phyloP scores from a whole-genome alignment of 2,797 vertebrate genomes.

The Thripadectes ignobilis region DNA sequence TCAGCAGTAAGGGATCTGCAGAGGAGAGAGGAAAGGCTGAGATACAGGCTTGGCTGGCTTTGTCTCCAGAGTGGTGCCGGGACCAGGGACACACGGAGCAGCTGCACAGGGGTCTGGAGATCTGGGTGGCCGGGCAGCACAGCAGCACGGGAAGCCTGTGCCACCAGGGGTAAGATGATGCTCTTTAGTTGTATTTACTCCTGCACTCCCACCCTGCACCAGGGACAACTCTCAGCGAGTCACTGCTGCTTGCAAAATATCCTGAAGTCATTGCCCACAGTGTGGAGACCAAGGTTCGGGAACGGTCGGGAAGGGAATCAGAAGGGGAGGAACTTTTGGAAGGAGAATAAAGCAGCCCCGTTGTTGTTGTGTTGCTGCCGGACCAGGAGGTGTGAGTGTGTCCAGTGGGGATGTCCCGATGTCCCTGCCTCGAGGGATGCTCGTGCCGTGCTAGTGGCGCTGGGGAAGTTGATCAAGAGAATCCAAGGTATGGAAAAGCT shows the following conservation, averaged over 20 bases:
- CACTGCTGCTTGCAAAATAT: background rate
- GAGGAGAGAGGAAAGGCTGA: background rate
- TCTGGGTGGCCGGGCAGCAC: background rate
- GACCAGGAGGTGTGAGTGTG: fast-evolving
- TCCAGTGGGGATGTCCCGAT: fast-evolving
- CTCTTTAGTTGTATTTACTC: background rate
- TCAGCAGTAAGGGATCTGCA: fast-evolving
- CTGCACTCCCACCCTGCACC: background rate
- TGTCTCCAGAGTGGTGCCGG: background rate
- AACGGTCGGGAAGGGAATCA: background rate
- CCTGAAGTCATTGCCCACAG: background rate
- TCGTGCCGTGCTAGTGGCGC: fast-evolving
- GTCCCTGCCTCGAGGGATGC: background rate
- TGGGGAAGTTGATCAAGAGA: fast-evolving
- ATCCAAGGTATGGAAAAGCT: background rate
- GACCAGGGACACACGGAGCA: background rate
- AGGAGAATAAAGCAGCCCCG: background rate
- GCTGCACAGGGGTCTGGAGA: background rate
- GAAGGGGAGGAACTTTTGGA: background rate
- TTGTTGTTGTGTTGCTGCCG: background rate
- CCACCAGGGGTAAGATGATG: background rate
- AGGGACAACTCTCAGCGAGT: background rate
- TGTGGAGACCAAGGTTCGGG: background rate
- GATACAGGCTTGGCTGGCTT: background rate
- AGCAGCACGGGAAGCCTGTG: background rate